Evolutionary conservation across 37 sponge, comb jelly and placozoan species (phyloP), one percentile per base, ranked within the genome.

Genomic region (Geodia barretti): DNA sequence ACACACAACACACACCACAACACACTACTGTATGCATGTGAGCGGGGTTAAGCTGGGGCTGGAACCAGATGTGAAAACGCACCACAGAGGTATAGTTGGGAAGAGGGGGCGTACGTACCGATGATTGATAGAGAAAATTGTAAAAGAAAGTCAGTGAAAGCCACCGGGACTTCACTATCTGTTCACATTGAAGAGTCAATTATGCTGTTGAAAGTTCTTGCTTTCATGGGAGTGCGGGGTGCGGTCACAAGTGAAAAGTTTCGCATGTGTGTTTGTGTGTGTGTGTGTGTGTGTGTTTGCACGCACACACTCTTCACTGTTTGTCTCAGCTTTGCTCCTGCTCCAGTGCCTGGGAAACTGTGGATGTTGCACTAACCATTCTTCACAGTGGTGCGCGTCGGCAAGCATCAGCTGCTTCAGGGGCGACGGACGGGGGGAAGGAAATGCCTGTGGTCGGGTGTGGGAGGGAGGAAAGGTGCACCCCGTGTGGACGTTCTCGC

Each of bases 1-100:
- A 68, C 34, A 68, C 68, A 68, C 34, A 30, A 29, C 68, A 68
- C 68, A 68, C 34, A 68, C 68, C 29, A 25, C 29, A 25, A 28
- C 30, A 28, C 25, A 60, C 60, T n/a, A n/a, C n/a, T n/a, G n/a
- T n/a, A n/a, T n/a, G n/a, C n/a, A n/a, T n/a, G n/a, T n/a, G n/a
- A n/a, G n/a, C n/a, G n/a, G n/a, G n/a, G n/a, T n/a, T n/a, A n/a
- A n/a, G n/a, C n/a, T n/a, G n/a, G n/a, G n/a, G n/a, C n/a, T n/a
- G n/a, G n/a, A n/a, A n/a, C n/a, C n/a, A n/a, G n/a, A n/a, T n/a
- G n/a, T n/a, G n/a, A n/a, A n/a, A n/a, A n/a, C n/a, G n/a, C n/a
- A n/a, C n/a, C n/a, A n/a, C n/a, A n/a, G n/a, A n/a, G n/a, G n/a
- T n/a, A n/a, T n/a, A n/a, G n/a, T n/a, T n/a, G n/a, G n/a, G n/a